These are phyloP conservation scores for Steinernema khuongi DNA, from an alignment of 1,140 invertebrate species.

Conservation along the genomic window DNA sequence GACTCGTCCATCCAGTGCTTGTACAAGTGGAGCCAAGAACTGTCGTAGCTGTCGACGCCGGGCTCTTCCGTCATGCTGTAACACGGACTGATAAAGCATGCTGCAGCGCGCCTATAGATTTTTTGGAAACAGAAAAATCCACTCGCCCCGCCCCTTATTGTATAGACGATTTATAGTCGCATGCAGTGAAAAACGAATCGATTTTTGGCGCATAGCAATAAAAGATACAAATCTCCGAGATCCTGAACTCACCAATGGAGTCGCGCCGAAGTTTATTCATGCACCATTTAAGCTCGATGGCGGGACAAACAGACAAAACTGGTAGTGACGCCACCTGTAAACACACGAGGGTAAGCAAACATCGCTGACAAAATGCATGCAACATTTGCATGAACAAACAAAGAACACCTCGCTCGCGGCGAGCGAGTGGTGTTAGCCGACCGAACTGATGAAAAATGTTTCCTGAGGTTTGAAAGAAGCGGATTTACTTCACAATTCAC, in stretches of 20 bases:
- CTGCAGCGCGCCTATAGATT: not conserved
- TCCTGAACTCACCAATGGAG: not conserved
- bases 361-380: no score
- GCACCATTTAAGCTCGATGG: not conserved
- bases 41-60: not conserved
- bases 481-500: no score
- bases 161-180: no score
- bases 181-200: not conserved
- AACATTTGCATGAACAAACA: no score
- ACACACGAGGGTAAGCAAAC: no score
- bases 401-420: no score
- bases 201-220: not conserved
- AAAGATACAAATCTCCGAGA: not conserved
- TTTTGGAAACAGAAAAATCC: not conserved
- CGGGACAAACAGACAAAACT: not conserved
- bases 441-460: no score
- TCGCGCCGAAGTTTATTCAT: not conserved
- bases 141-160: not conserved
- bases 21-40: not conserved
- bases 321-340: not conserved
- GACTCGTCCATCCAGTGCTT: not conserved
- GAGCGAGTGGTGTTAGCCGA: no score
- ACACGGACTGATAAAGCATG: not conserved
- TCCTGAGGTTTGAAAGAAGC: no score
- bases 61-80: not conserved